Base-by-base conservation (phyloP, 2,888 invertebrate species). In the Acrocera orbiculus region DNA sequence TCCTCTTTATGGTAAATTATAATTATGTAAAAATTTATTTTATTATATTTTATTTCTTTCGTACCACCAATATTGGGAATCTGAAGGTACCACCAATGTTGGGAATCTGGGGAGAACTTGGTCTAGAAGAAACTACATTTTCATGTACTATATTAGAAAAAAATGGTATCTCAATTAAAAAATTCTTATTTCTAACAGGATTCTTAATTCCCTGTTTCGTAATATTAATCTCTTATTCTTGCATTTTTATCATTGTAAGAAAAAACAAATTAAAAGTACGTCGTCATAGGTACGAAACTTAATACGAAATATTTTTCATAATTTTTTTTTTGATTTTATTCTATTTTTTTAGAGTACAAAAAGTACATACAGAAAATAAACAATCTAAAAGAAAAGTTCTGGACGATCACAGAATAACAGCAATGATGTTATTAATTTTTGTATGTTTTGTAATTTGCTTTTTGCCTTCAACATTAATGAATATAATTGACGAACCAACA, bases 391-490 rank as follows among this genome's bases (percentile, higher is more conserved):
- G n/a, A n/a, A 55, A 67, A 40, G 64, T 64, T 46, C 61, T 69
- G 31, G 85, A 87, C 47, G 87, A 86, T 34, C 56, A 56, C 69
- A 76, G 83, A 25, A 66, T 90, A 29, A 89, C 89, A 1, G 71
- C 76, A 34, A 69, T 89, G 49, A 89, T 89, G 86, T 64, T 85
- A 42, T 73, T 77, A 32, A 89, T 90, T 51, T 89, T 90, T 62
- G 61, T 80, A 16, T 81, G 83, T 49, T 90, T 89, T 60, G 63
- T 87, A 3, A 61, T 80, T 30, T 87, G 85, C 49, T 90, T 87
- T 62, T 66, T 89, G 42, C 89, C 89, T 0, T 64, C 87, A 34
- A 85, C 86, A 78, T 63, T 89, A 44, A 81, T 78, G 53, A 89
- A 89, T 58, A 85, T 89, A 4, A 70, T 82, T 10, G 85, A 85